Conservation (phyloP, 2,797 vertebrate species). For the Carcharodon carcharias region DNA sequence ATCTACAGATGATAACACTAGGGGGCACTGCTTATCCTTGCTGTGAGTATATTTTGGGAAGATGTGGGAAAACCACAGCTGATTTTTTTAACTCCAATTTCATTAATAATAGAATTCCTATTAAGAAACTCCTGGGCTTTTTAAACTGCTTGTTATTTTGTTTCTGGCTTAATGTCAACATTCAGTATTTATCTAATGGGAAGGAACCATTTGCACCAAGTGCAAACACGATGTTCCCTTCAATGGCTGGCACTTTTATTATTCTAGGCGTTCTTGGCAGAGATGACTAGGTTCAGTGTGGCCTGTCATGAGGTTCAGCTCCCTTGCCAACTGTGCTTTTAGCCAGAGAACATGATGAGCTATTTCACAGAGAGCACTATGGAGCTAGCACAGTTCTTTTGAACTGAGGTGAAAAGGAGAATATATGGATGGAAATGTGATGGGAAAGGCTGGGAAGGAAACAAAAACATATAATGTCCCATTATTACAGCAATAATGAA, state of each 20-base stretch:
- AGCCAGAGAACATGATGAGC: constrained; percentile 53
- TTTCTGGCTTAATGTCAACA: constrained; percentile 47
- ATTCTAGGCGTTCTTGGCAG: constrained; percentile 53
- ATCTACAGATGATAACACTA: constrained; percentile 79
- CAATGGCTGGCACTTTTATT: constrained; percentile 40
- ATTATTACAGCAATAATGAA: neutral
- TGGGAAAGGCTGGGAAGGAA: constrained; percentile 26
- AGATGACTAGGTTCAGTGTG: constrained; percentile 57
- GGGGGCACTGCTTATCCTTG: constrained; percentile 96
- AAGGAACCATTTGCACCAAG: constrained; percentile 39
- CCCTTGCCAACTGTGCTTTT: constrained; percentile 60
- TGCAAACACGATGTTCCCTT: constrained; percentile 42
- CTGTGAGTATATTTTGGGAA: constrained; percentile 59
- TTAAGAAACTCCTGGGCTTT: constrained; percentile 46
- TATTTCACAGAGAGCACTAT: constrained; percentile 49
- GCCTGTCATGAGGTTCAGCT: constrained; percentile 55
- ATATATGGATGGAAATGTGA: constrained; percentile 8
- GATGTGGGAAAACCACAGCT: constrained; percentile 52
- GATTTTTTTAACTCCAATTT: constrained; percentile 67
- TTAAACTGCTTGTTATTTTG: constrained; percentile 48
- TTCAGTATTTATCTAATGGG: constrained; percentile 45
- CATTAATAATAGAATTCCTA: constrained; percentile 57
- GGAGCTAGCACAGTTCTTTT: constrained; percentile 50
- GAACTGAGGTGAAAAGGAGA: constrained; percentile 53
- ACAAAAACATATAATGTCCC: constrained; percentile 17